These are phyloP conservation scores for Parnassius mnemosyne DNA, from an alignment of 2,888 invertebrate species.

Conservation along the genomic window DNA sequence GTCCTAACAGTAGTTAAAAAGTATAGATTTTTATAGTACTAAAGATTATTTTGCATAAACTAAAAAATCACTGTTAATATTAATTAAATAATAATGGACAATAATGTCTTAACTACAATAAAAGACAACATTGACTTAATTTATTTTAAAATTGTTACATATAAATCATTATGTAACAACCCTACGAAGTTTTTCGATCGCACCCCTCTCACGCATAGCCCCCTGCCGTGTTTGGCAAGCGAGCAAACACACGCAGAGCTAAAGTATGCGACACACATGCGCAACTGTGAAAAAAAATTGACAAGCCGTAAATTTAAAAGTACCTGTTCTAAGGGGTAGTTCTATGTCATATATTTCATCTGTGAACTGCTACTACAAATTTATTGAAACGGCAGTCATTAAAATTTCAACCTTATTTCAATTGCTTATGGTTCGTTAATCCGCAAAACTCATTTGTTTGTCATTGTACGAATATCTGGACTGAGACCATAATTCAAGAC, in stretches of 20 bases:
- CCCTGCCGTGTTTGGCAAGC: constrained; percentile 66
- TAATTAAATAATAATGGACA: no score
- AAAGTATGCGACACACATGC: constrained; percentile 27
- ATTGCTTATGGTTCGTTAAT: constrained; percentile 6
- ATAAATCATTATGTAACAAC: constrained; percentile 38
- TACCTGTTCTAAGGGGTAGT: constrained; percentile 67
- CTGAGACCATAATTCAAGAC: constrained; percentile 15
- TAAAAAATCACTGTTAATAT: no score
- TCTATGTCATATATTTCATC: constrained; percentile 48
- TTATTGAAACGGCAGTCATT: background rate
- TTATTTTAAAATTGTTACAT: no score
- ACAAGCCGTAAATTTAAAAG: constrained; percentile 72
- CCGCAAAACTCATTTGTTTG: constrained; percentile 19
- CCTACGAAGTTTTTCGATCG: constrained; percentile 54
- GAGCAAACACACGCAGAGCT: constrained; percentile 42
- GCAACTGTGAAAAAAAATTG: constrained; percentile 44
- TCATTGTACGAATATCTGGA: background rate
- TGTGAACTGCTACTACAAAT: constrained; percentile 27
- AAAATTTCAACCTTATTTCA: constrained; percentile 9
- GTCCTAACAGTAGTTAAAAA: no score
- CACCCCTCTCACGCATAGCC: constrained; percentile 63
- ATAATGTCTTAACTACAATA: no score
- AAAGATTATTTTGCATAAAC: no score
- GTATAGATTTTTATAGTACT: no score
- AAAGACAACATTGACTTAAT: no score